phyloP scores from a whole-genome alignment of 2,797 vertebrate genomes.

The Sebastes matsubarae region DNA sequence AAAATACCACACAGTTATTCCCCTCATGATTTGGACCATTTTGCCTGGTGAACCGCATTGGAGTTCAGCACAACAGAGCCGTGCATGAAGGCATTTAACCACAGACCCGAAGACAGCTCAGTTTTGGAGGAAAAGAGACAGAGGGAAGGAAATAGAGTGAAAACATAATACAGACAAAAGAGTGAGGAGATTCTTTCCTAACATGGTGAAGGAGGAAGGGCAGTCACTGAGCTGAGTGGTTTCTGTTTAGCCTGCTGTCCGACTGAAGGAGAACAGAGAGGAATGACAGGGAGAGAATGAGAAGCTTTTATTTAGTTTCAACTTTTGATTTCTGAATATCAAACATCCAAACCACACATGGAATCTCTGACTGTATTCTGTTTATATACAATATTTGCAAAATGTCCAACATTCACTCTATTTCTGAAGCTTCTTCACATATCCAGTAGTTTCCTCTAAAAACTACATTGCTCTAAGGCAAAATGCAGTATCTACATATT shows the following conservation, averaged over 20 bases:
- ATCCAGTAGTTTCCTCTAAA: background rate
- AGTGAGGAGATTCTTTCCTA: conserved; percentile 7
- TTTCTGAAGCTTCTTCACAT: background rate
- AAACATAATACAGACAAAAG: conserved; percentile 30
- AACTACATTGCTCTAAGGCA: background rate
- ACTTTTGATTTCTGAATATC: background rate
- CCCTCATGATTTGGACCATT: conserved; percentile 55
- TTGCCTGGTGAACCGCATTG: conserved; percentile 62
- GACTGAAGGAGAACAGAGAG: background rate
- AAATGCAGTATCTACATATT: background rate
- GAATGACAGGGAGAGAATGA: background rate
- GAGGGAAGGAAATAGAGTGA: background rate
- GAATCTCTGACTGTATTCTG: background rate
- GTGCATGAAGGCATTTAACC: conserved; percentile 68
- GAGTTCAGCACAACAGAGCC: conserved; percentile 49
- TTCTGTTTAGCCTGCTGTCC: conserved; percentile 1
- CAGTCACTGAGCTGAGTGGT: background rate
- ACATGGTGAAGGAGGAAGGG: background rate
- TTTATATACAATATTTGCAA: background rate
- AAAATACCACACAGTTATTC: conserved; percentile 58
- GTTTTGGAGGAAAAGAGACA: conserved; percentile 16
- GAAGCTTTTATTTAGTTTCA: background rate
- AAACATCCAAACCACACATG: background rate
- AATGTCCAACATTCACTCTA: background rate
- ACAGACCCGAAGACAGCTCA: conserved; percentile 45